phyloP scores from a whole-genome alignment of 2,113 vertebrate species.

The Rhinoptilus africanus region DNA sequence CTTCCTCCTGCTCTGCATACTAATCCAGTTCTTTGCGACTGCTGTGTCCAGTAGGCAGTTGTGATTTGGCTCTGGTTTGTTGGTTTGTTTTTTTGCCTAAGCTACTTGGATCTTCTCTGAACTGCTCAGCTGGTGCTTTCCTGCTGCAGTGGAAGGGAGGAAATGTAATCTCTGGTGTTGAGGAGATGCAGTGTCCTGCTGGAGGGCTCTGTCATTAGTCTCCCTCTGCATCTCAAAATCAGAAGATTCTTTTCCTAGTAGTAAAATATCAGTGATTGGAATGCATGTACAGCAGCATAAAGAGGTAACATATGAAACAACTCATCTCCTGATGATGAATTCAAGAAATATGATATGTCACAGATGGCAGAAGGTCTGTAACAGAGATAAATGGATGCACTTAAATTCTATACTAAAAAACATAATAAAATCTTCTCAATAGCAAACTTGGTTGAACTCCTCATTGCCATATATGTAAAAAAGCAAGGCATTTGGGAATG shows the following conservation, averaged over 20 bases:
- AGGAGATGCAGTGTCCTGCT: constrained; percentile 37
- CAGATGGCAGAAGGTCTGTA: not conserved
- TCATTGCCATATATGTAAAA: not conserved
- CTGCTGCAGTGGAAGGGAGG: constrained; percentile 21
- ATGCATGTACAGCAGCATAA: not conserved
- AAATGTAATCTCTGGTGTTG: constrained; percentile 42
- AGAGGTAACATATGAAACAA: not conserved
- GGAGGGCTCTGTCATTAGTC: constrained; percentile 42
- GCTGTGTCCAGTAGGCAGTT: not conserved
- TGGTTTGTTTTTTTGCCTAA: not conserved
- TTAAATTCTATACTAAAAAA: not conserved
- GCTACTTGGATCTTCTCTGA: not conserved
- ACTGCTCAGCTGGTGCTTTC: constrained; percentile 25
- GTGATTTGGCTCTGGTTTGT: not conserved
- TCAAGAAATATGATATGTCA: not conserved
- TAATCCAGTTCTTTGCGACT: not conserved
- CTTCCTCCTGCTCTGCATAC: not conserved
- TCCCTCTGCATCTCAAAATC: constrained; percentile 23
- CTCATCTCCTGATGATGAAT: not conserved
- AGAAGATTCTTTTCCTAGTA: not conserved
- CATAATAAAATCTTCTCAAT: not conserved
- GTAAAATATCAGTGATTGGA: constrained; percentile 17
- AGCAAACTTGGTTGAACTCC: not conserved
- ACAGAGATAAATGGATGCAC: not conserved
- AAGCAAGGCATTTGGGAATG: not conserved